Base-by-base conservation (phyloP, 1,140 invertebrate species). In the Sycophila sp. region DNA sequence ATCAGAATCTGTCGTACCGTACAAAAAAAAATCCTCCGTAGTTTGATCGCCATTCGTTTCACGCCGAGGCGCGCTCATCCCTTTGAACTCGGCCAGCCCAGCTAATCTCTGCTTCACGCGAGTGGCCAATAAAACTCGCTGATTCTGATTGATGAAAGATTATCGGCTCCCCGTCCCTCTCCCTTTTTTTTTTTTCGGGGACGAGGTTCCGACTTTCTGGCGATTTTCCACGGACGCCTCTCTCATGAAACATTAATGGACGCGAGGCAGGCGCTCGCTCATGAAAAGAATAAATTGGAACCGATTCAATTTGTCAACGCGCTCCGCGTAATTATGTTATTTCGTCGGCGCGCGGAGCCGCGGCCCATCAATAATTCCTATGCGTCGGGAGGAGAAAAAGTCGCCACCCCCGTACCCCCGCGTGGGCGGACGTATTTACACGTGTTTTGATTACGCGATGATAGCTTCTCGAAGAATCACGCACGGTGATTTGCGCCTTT, bases 91-190 rank as follows among this genome's bases (percentile, higher is more conserved):
- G n/a, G n/a, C n/a, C n/a, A n/a, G n/a, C n/a, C n/a, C n/a, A n/a
- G n/a, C n/a, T n/a, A n/a, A n/a, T n/a, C n/a, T n/a, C n/a, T 22
- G 28, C 4, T 22, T 13, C 26, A 55, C 34, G 49, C 63, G 49
- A 38, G 17, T 49, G 38, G 17, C 42, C 53, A 51, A 53, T 69
- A 55, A 19, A 51, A 36, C 7, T 58, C 45, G 17, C 22, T 64
- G 78, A 85, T 84, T 77, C 81, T 86, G 84, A 85, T 86, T 84
- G 83, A 86, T 86, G 84, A 78, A 81, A 82, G 82, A 85, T 85
- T 84, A 85, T 85, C 81, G 78, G 73, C 55, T 58, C 6, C n/a
- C 45, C 26, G 65, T 69, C 75, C 75, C 71, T 24, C 30, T 53
- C 32, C 30, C 17, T 32, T 42, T 42, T 42, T 42, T 26, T 38